These are phyloP conservation scores for Heliconius melpomene DNA, from an alignment of 1,140 invertebrate species.

Conservation along the genomic window DNA sequence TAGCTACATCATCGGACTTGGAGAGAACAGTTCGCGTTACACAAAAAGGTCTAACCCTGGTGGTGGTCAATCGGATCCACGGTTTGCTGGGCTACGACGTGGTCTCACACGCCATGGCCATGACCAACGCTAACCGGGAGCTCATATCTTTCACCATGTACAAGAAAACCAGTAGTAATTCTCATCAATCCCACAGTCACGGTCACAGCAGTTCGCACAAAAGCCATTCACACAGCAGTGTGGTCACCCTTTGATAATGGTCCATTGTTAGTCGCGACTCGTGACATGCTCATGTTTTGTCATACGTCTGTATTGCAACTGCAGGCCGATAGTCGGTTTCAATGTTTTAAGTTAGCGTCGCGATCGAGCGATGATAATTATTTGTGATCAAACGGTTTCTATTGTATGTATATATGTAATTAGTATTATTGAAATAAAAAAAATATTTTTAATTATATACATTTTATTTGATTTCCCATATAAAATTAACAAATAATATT, in stretches of 20 bases:
- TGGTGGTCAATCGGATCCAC: slow-evolving; percentile 72
- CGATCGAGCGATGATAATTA: not conserved
- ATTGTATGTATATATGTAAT: slow-evolving; percentile 27
- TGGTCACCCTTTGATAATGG: slow-evolving; percentile 61
- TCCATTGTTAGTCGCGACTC: slow-evolving; percentile 7
- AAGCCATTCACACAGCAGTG: slow-evolving; percentile 51
- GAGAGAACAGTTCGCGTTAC: slow-evolving; percentile 68
- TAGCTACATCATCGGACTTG: slow-evolving; percentile 58
- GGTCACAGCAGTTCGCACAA: slow-evolving; percentile 48
- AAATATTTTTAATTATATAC: slow-evolving; percentile 19
- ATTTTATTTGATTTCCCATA: slow-evolving; percentile 39
- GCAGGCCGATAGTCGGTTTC: not conserved
- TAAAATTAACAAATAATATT: slow-evolving; percentile 40
- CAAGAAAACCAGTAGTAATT: slow-evolving; percentile 61
- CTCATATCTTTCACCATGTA: slow-evolving; percentile 76
- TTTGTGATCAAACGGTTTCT: slow-evolving; percentile 26
- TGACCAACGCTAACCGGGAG: slow-evolving; percentile 75
- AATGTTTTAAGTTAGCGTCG: not conserved
- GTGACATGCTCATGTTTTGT: slow-evolving; percentile 18
- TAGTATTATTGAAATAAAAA: slow-evolving; percentile 23
- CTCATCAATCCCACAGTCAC: slow-evolving; percentile 46
- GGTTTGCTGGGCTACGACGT: slow-evolving; percentile 73
- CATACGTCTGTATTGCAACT: not conserved
- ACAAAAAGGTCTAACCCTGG: slow-evolving; percentile 67
- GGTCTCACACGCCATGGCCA: slow-evolving; percentile 74